Conservation (phyloP, 2,113 vertebrate species). For the Petaurus breviceps region DNA sequence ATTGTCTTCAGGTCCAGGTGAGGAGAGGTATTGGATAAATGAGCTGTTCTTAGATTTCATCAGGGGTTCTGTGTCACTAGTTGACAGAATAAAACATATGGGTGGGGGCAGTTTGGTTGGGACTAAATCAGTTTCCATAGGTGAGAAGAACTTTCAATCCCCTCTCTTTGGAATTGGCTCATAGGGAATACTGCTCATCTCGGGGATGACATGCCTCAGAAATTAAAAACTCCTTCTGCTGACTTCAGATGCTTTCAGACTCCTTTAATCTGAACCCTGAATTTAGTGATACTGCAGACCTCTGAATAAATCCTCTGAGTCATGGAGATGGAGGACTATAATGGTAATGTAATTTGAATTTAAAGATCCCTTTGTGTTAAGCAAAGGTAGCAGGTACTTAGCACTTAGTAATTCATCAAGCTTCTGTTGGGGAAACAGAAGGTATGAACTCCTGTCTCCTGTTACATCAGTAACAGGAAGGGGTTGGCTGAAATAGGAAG, state of each 20-base stretch:
- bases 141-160: background rate
- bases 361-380: no score
- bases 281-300: background rate
- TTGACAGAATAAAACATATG: background rate
- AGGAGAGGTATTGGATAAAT: background rate
- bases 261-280: background rate
- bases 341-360: no score
- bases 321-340: background rate
- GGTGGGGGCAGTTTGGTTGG: background rate
- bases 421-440: no score
- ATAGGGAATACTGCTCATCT: background rate
- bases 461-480: no score
- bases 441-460: no score
- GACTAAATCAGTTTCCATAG: background rate
- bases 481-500: no score
- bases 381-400: no score
- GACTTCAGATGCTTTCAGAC: background rate
- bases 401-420: no score
- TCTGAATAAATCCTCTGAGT: background rate
- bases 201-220: background rate
- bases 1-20: background rate
- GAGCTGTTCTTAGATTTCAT: background rate
- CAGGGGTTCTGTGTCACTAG: background rate
- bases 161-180: background rate
- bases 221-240: background rate